phyloP scores from a whole-genome alignment of 2,888 invertebrate genomes.

The Acanthosepion esculentum region DNA sequence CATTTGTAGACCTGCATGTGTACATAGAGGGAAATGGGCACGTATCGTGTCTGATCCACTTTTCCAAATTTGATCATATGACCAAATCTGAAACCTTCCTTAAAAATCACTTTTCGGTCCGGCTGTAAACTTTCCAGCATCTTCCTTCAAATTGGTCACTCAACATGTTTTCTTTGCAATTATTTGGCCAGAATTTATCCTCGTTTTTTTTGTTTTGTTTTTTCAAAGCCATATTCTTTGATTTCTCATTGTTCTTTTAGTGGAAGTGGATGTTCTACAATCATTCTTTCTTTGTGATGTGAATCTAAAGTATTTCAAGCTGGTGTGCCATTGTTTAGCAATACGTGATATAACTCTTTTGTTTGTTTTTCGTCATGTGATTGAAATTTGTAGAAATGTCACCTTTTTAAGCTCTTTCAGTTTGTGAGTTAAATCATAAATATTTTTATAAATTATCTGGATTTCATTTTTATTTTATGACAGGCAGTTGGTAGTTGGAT shows the following conservation, averaged over 20 bases:
- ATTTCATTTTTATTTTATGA: not conserved
- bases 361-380: not conserved
- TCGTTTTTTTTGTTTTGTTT: too few relatives aligned
- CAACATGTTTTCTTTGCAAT: not conserved
- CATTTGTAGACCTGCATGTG: not conserved
- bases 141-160: not conserved
- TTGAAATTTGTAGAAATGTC: not conserved
- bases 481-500: not conserved
- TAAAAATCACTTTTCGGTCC: too few relatives aligned
- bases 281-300: not conserved
- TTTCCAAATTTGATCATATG: too few relatives aligned
- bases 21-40: not conserved
- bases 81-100: too few relatives aligned
- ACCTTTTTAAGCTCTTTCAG: not conserved
- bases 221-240: not conserved
- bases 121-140: too few relatives aligned
- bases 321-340: not conserved
- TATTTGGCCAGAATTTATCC: not conserved
- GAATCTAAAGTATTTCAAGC: not conserved
- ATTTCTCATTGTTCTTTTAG: not conserved
- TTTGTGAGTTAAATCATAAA: not conserved
- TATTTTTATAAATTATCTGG: not conserved
- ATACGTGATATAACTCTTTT: not conserved
- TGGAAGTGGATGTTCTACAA: not conserved
- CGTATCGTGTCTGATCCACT: too few relatives aligned